phyloP scores from a whole-genome alignment of 2,113 vertebrate species.

The Aegotheles bennettii region DNA sequence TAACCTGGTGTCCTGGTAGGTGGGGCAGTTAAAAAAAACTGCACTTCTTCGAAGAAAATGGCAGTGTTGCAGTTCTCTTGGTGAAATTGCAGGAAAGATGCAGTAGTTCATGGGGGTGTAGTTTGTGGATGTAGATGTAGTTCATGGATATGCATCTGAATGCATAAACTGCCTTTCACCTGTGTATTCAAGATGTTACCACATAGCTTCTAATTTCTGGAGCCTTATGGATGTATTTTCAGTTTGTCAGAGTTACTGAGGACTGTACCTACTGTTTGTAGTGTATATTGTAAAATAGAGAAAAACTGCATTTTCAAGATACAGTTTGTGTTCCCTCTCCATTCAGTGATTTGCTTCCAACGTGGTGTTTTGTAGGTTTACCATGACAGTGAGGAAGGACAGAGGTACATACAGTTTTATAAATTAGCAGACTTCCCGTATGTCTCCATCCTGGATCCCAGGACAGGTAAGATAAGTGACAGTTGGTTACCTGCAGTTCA shows the following conservation, averaged over 20 bases:
- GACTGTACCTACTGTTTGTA: neutral
- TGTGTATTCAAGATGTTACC: neutral
- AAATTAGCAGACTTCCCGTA: conserved; percentile 98
- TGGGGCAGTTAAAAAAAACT: rapidly evolving
- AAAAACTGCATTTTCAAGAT: neutral
- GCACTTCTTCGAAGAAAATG: neutral
- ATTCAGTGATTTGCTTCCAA: neutral
- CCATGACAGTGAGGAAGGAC: conserved; percentile 97
- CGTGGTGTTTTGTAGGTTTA: conserved; percentile 83
- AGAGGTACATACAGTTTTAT: conserved; percentile 98
- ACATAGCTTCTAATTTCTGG: rapidly evolving
- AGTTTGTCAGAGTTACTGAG: neutral
- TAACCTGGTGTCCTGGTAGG: neutral
- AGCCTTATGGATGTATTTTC: neutral
- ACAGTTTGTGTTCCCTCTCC: neutral
- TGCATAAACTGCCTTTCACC: neutral
- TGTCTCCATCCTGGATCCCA: conserved; percentile 96
- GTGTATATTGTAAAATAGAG: rapidly evolving
- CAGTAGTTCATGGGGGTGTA: neutral
- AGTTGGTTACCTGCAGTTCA: neutral
- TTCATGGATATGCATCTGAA: neutral
- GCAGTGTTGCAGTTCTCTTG: neutral
- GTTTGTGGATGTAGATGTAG: neutral
- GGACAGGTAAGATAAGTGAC: conserved; percentile 81
- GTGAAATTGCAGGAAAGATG: neutral